phyloP scores from a whole-genome alignment of 2,113 vertebrate genomes.

The Anoura caudifer region DNA sequence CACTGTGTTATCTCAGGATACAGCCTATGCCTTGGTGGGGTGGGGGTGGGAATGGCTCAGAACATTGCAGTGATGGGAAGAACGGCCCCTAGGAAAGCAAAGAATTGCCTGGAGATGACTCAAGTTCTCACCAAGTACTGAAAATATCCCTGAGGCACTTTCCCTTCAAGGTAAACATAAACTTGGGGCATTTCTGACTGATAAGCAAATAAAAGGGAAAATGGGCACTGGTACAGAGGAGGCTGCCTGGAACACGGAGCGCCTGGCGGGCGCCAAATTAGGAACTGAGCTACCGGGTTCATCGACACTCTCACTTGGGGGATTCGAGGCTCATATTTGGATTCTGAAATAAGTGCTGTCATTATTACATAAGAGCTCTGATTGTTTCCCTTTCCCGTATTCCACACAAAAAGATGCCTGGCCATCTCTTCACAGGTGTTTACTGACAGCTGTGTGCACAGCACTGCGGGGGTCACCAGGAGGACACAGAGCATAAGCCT shows the following conservation, averaged over 20 bases:
- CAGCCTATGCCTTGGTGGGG: conserved; percentile 54
- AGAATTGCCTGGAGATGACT: conserved; percentile 4
- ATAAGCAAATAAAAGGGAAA: conserved; percentile 77
- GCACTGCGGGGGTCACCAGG: background rate
- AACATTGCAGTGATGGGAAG: conserved; percentile 32
- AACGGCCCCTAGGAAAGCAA: conserved; percentile 56
- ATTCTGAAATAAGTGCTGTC: background rate
- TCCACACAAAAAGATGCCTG: background rate
- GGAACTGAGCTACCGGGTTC: conserved; percentile 53
- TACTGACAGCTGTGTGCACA: background rate
- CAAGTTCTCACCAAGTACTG: conserved; percentile 50
- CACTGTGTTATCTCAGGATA: conserved; percentile 62
- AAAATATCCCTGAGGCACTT: conserved; percentile 53
- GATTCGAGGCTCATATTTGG: background rate
- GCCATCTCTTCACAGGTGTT: background rate
- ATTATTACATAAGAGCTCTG: background rate
- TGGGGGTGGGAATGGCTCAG: background rate
- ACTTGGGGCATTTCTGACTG: conserved; percentile 64
- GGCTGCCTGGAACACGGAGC: conserved; percentile 51
- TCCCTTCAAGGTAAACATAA: conserved; percentile 72
- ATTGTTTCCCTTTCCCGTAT: background rate
- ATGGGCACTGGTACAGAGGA: conserved; percentile 63
- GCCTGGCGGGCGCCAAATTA: conserved; percentile 55
- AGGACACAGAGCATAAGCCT: background rate
- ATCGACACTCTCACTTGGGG: background rate